Evolutionary conservation across 1,140 invertebrate species (phyloP).

Genomic region (Leucophenga varia): DNA sequence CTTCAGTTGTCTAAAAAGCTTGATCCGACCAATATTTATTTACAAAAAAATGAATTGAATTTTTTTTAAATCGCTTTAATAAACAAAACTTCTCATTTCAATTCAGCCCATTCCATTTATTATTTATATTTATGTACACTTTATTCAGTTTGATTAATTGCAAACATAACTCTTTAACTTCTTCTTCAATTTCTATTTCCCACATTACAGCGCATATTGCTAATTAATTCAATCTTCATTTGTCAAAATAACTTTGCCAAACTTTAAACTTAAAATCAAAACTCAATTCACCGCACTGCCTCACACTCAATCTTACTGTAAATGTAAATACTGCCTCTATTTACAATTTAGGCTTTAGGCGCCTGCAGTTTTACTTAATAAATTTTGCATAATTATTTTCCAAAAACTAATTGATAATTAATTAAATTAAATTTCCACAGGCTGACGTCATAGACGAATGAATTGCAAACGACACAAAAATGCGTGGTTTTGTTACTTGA

Average conservation of each 20-base stretch:
- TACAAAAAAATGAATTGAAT: too few relatives aligned
- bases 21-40: too few relatives aligned
- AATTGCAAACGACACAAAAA: constrained; percentile 9
- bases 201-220: neutral
- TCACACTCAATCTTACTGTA: neutral
- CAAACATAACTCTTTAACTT: constrained; percentile 21
- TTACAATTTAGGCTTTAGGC: constrained; percentile 20
- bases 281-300: too few relatives aligned
- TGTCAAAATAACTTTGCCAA: constrained; percentile 10
- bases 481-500: too few relatives aligned
- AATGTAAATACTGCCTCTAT: constrained; percentile 1
- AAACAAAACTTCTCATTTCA: too few relatives aligned
- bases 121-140: too few relatives aligned
- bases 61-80: too few relatives aligned
- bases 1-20: too few relatives aligned
- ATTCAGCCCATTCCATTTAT: too few relatives aligned
- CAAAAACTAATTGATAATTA: constrained; percentile 54
- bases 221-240: constrained; percentile 44
- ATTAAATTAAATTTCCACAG: constrained; percentile 34
- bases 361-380: constrained; percentile 31
- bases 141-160: too few relatives aligned
- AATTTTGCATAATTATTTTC: constrained; percentile 40
- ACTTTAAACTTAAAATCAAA: neutral
- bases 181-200: constrained; percentile 12
- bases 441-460: constrained; percentile 18